Base-by-base conservation (phyloP, 1,140 invertebrate species). In the Eumeta japonica region DNA sequence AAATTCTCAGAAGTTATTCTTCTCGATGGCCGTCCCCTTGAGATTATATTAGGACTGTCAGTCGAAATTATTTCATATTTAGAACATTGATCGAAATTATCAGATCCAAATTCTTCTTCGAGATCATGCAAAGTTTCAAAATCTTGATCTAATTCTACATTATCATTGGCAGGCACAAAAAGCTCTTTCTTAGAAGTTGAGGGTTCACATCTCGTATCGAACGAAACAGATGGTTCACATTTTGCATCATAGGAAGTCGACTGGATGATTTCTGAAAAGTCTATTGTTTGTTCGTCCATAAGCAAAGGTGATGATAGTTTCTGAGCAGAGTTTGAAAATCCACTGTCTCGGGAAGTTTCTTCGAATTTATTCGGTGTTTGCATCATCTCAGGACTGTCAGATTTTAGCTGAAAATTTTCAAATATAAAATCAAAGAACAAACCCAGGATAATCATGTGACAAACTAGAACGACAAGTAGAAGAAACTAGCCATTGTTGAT, bases 1-100 rank as follows among this genome's bases (percentile, higher is more conserved):
- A 77, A 76, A 16, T 70, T 62, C 10, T 50, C 62, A 0, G 64
- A 52, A 2, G 46, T 60, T 0, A 75, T 50, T 35, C 66, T 65
- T 12, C 62, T 55, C 0, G 68, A 56, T 1, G 54, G 46, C 1
- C 64, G 28, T 0, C 66, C 65, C 29, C 56, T 53, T 0, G 64
- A 71, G 36, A 67, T 71, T 2, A 77, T 74, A 28, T 76, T 50
- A 0, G 75, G 75, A 32, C 71, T 75, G 29, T 77, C 75, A 0
- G 75, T 77, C 2, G 71, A 74, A 16, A 77, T 73, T 1, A 77
- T 74, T 40, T 77, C 75, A 18, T 76, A 77, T 49, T 75, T 75
- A 0, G 62, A 64, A 32, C 70, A 67, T n/a, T 62, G 52, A 9
- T 66, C 61, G 14, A 65, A 66, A 16, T 61, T 63, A 9, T 66